Evolutionary conservation across 2,888 invertebrate species (phyloP).

Genomic region (Trichopria drosophilae): DNA sequence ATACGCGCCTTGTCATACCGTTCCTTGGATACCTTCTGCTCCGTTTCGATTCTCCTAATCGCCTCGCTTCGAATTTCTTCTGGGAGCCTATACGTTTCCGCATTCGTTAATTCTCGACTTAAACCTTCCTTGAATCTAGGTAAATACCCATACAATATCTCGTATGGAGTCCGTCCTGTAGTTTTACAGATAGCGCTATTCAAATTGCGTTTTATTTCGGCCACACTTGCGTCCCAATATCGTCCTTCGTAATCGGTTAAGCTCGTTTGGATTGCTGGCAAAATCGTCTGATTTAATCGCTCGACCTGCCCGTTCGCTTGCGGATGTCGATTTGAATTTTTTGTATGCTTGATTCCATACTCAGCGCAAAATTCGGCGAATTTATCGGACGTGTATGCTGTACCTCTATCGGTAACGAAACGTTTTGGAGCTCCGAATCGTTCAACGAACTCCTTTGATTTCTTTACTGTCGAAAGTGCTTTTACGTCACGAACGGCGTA

Average conservation of each 20-base stretch:
- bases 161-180: slow-evolving; percentile 26
- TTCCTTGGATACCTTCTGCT: slow-evolving; percentile 20
- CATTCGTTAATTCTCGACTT: slow-evolving; percentile 1
- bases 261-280: slow-evolving; percentile 17
- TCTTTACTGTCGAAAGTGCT: slow-evolving; percentile 9
- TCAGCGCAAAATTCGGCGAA: slow-evolving; percentile 27
- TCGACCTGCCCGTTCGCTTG: slow-evolving; percentile 36
- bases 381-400: slow-evolving; percentile 29
- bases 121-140: slow-evolving; percentile 23
- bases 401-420: slow-evolving; percentile 32
- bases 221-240: slow-evolving; percentile 23
- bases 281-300: slow-evolving; percentile 28
- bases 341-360: slow-evolving; percentile 27
- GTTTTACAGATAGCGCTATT: slow-evolving; percentile 26
- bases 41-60: slow-evolving; percentile 10
- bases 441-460: slow-evolving; percentile 27
- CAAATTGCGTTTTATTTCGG: slow-evolving; percentile 23
- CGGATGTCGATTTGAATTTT: slow-evolving; percentile 34
- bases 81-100: slow-evolving; percentile 16
- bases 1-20: slow-evolving; percentile 14
- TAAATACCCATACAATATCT: slow-evolving; percentile 29
- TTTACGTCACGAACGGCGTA: slow-evolving; percentile 11
- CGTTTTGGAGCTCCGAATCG: slow-evolving; percentile 34
- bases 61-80: not conserved
- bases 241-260: slow-evolving; percentile 8